phyloP scores from a whole-genome alignment of 2,888 invertebrate species.

The Morinoia aosen region DNA sequence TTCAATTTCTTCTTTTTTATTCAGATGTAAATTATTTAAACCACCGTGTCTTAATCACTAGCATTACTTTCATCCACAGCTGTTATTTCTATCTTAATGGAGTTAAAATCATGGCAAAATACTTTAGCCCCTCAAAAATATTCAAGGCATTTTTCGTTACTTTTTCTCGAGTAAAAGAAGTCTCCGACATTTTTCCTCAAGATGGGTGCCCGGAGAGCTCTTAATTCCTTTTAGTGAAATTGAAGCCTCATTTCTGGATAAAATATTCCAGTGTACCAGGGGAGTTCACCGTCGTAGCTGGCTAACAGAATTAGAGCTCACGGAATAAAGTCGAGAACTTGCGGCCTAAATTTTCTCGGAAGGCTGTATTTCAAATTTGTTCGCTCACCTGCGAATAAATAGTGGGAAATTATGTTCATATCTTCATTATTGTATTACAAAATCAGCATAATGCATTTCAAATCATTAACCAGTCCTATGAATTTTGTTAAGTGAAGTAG shows the following conservation, averaged over 20 bases:
- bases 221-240: slow-evolving; percentile 10
- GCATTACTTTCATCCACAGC: too few relatives aligned
- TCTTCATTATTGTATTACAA: too few relatives aligned
- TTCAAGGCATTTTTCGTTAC: background rate
- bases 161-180: background rate
- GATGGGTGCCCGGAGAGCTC: background rate
- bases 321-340: background rate
- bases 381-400: background rate
- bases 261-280: background rate
- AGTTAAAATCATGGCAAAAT: background rate
- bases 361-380: background rate
- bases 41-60: too few relatives aligned
- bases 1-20: too few relatives aligned
- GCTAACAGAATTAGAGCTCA: background rate
- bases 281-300: background rate
- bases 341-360: background rate
- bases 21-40: too few relatives aligned
- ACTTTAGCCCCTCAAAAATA: background rate
- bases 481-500: too few relatives aligned
- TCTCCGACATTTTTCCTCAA: background rate
- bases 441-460: too few relatives aligned
- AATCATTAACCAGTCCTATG: too few relatives aligned
- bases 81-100: too few relatives aligned
- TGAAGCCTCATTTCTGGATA: background rate
- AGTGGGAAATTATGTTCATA: too few relatives aligned